Evolutionary conservation across 2,113 vertebrate species (phyloP), one percentile per base, ranked within the genome.

Genomic region (Microtus oregoni): DNA sequence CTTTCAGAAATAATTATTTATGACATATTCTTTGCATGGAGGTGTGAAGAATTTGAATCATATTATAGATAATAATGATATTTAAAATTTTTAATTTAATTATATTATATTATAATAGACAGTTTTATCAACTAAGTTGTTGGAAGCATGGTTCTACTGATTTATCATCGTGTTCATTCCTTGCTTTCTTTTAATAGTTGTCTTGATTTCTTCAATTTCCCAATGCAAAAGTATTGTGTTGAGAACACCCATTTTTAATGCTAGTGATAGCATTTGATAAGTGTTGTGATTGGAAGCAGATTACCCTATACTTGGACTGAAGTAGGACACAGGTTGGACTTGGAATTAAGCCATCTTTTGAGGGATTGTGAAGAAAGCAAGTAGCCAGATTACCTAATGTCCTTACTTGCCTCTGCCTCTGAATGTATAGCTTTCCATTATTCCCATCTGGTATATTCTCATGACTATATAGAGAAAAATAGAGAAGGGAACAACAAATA

Each of bases 391-490:
- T 58, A 86, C 76, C 55, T 58, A 70, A 0, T 89, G 58, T 30
- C 24, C 26, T 96, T 76, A n/a, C 52, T 90, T 58, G 17, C 72
- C 78, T 63, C 24, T 41, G 14, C 28, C 28, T 91, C 38, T 75
- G 58, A 93, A 41, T 65, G 24, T 91, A 9, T 72, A 88, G 68
- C 76, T 96, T 92, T 65, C 91, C 93, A 61, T 96, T 13, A 32
- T 82, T 96, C 50, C 68, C 19, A 89, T 92, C 38, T 63, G 47
- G 41, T 55, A 32, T 41, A 35, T 52, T 95, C n/a, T 15, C 89
- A 44, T 28, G 72, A 8, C 70, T 87, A 19, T 68, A 8, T 28
- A 70, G 30, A 76, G 17, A 38, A 70, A 91, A 91, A 52, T 0
- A 93, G 1, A 92, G 12, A 73, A 20, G 19, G 73, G 32, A 79